Evolutionary conservation across 2,797 vertebrate genomes (phyloP).

Genomic region (Lagodon rhomboides): DNA sequence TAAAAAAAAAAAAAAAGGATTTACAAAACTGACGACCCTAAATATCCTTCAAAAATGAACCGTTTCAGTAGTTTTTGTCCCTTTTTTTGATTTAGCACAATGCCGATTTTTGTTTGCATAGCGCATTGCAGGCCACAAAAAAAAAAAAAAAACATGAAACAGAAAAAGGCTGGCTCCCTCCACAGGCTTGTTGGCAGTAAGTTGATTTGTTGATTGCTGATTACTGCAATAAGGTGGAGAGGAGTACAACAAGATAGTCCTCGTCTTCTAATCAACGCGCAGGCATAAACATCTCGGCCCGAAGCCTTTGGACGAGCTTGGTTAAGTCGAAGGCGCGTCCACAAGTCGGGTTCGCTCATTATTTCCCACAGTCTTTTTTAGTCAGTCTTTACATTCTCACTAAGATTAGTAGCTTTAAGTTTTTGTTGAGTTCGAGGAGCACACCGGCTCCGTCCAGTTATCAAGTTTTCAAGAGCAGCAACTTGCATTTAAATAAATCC

Average conservation of each 20-base stretch:
- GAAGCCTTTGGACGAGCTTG: constrained; percentile 57
- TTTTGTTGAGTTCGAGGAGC: constrained; percentile 87
- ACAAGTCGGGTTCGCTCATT: constrained; percentile 58
- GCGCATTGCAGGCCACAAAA: constrained; percentile 57
- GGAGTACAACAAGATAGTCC: constrained; percentile 51
- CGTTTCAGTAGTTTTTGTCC: constrained; percentile 78
- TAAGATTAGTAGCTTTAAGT: constrained; percentile 83
- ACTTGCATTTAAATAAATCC: constrained; percentile 91
- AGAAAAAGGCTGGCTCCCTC: constrained; percentile 53
- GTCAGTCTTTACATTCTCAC: constrained; percentile 82
- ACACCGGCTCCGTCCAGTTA: constrained; percentile 91
- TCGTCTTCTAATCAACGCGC: constrained; percentile 59
- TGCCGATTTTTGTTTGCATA: constrained; percentile 76
- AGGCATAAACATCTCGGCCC: constrained; percentile 48
- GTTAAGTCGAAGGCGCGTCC: constrained; percentile 35
- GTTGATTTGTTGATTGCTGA: constrained; percentile 71
- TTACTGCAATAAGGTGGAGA: constrained; percentile 61
- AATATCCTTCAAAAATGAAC: constrained; percentile 77
- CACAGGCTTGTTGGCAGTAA: constrained; percentile 59
- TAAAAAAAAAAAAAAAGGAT: constrained; percentile 54
- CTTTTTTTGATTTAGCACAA: constrained; percentile 63
- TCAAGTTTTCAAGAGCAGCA: constrained; percentile 97
- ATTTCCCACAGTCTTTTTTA: constrained; percentile 49
- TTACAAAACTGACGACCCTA: constrained; percentile 67
- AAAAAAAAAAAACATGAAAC: constrained; percentile 39